Base-by-base conservation (phyloP, 2,888 invertebrate species). In the Cyaniris semiargus region DNA sequence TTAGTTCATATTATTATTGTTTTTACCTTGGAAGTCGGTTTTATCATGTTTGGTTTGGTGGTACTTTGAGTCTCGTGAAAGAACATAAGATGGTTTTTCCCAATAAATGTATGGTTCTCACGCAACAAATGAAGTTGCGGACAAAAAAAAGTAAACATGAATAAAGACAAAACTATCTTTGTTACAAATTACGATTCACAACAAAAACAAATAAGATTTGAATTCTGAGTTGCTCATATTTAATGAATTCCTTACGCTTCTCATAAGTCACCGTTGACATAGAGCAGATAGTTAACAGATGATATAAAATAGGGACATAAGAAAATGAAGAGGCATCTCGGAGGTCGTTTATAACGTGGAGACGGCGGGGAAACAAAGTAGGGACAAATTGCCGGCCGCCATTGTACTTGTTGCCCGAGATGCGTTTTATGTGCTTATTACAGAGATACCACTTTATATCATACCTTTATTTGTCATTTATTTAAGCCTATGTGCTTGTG, bases 371-470 rank as follows among this genome's bases (percentile, higher is more conserved):
- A 90, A 90, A 91, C 90, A 89, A 91, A 92, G 89, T 90, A 85
- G 85, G 82, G 82, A 82, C 83, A 89, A 89, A 91, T 89, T 89
- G 89, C 85, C 85, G 85, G 85, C 83, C 84, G 84, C 89, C 86
- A 89, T 91, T 91, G 89, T 90, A 84, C 85, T 85, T 85, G 86
- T 88, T 86, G 85, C 84, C 84, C 81, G 84, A 87, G 89, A 90
- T 91, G 89, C 91, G 92, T 90, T 91, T 92, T 90, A 88, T 87
- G 86, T 85, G 84, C 85, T 86, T 90, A 92, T 93, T 91, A 90
- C 83, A 78, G 84, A 82, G 84, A 88, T 88, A 88, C 87, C 86
- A 86, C 85, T 86, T 85, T 88, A 18, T 71, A 85, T 88, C 82
- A 81, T 80, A 80, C 79, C 23, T 60, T 60, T 21, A 58, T 58